Conservation (phyloP, 2,888 invertebrate genomes). For the Amblyteles armatorius region DNA sequence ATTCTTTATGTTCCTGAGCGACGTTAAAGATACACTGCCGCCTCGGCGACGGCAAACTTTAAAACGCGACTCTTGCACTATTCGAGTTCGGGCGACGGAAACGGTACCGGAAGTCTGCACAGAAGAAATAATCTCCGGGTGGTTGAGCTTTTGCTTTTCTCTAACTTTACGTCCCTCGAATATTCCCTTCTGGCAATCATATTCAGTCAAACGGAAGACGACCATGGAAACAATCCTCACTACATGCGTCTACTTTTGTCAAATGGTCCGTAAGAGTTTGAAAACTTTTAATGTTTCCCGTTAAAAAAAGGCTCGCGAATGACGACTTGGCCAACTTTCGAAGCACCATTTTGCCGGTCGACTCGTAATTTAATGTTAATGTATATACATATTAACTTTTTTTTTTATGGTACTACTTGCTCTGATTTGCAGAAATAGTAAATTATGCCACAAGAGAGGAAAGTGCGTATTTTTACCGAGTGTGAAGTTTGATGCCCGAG, state of each 20-base stretch:
- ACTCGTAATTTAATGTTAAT: not conserved
- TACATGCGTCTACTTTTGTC: not conserved
- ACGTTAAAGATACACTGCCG: not conserved
- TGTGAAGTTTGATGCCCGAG: no score
- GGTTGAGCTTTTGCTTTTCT: not conserved
- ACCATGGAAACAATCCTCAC: not conserved
- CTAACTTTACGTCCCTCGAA: not conserved
- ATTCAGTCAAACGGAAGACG: not conserved
- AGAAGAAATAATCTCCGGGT: not conserved
- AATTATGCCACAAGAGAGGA: no score
- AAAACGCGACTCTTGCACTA: not conserved
- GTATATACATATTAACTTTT: not conserved
- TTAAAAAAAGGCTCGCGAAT: not conserved
- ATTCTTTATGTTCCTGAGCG: slow-evolving; percentile 3
- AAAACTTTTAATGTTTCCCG: not conserved
- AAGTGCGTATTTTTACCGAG: no score
- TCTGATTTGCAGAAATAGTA: no score
- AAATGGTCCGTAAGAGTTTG: slow-evolving; percentile 2
- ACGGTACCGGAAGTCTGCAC: not conserved
- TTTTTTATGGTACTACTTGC: not conserved
- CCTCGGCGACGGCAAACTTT: slow-evolving; percentile 10
- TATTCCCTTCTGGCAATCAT: not conserved
- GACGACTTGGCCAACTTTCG: not conserved
- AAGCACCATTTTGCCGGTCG: not conserved
- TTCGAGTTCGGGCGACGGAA: not conserved